Conservation (phyloP, 2,888 invertebrate species). For the Perdita meconis region DNA sequence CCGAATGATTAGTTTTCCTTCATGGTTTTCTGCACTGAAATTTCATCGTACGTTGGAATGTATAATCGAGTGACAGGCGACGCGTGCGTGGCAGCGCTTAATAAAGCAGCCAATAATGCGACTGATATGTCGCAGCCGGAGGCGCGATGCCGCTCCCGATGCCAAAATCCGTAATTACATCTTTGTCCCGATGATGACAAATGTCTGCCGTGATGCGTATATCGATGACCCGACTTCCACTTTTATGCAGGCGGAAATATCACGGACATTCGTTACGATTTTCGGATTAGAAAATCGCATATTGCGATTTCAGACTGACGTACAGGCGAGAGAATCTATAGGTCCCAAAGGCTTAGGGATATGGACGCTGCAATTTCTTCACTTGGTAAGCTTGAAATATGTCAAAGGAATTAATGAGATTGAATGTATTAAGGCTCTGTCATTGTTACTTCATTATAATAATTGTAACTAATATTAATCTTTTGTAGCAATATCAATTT, state of each 20-base stretch:
- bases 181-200: slow-evolving; percentile 62
- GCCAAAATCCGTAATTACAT: slow-evolving; percentile 64
- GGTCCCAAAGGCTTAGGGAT: not conserved
- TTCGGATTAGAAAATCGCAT: slow-evolving; percentile 27
- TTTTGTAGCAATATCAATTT: too few relatives aligned
- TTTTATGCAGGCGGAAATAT: slow-evolving; percentile 44
- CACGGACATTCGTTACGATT: slow-evolving; percentile 28
- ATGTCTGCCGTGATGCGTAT: slow-evolving; percentile 36
- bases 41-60: slow-evolving; percentile 29
- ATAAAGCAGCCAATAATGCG: slow-evolving; percentile 64
- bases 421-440: too few relatives aligned
- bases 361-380: not conserved
- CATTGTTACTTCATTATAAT: not conserved
- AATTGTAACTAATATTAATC: too few relatives aligned
- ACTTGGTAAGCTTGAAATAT: too few relatives aligned
- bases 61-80: slow-evolving; percentile 56
- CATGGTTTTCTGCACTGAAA: slow-evolving; percentile 25
- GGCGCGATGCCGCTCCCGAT: slow-evolving; percentile 48
- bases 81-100: slow-evolving; percentile 55
- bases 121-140: slow-evolving; percentile 56
- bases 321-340: not conserved
- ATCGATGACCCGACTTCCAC: slow-evolving; percentile 32
- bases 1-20: slow-evolving; percentile 8
- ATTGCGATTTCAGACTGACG: not conserved
- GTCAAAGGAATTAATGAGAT: too few relatives aligned